Evolutionary conservation across 2,797 vertebrate species (phyloP).

Genomic region (Odontamblyopus rebecca): DNA sequence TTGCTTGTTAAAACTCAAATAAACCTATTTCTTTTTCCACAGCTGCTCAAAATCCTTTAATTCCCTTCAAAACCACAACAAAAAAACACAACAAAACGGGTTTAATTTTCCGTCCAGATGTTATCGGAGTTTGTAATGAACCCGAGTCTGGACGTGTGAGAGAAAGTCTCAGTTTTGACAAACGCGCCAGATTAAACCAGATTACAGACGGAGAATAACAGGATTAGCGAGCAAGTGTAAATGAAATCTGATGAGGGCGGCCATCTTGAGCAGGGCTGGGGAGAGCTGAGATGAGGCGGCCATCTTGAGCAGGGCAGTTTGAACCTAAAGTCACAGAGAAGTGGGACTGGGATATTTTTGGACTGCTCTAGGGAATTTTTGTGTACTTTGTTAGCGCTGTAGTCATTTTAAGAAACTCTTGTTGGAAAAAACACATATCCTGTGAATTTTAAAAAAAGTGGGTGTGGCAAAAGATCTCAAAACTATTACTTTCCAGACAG

Average conservation of each 20-base stretch:
- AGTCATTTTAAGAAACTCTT: too few relatives aligned
- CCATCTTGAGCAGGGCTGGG: too few relatives aligned
- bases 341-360: not conserved
- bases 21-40: not conserved
- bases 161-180: not conserved
- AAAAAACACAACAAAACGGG: not conserved
- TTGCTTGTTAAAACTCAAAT: not conserved
- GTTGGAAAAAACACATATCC: too few relatives aligned
- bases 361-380: not conserved
- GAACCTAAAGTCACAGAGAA: not conserved
- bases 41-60: not conserved
- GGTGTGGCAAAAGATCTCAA: too few relatives aligned
- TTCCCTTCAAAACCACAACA: not conserved
- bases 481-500: too few relatives aligned
- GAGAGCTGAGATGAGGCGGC: not conserved
- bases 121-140: not conserved
- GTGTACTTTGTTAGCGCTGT: too few relatives aligned
- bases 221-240: not conserved
- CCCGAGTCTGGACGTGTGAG: too few relatives aligned
- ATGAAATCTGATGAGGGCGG: not conserved
- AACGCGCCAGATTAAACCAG: not conserved
- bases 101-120: not conserved
- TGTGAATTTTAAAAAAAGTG: too few relatives aligned
- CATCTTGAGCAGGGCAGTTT: not conserved
- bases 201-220: not conserved